Percentiles rank a stretch among this genome's conserved stretches.
Conservation (phyloP, 2,113 vertebrate species). For the Neodon shergylaensis region DNA sequence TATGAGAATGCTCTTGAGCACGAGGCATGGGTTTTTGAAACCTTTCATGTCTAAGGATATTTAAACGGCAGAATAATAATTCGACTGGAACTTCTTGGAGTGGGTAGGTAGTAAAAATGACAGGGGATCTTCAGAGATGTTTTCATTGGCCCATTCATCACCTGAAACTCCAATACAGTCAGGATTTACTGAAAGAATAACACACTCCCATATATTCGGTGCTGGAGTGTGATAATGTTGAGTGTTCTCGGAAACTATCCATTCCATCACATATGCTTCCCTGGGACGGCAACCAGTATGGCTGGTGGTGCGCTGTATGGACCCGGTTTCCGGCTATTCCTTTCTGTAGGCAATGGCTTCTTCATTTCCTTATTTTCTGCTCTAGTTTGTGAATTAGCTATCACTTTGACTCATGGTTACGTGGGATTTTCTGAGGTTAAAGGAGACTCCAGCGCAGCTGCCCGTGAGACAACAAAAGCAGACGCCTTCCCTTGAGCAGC, state of each 20-base stretch:
- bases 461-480: not conserved
- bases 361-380: not conserved
- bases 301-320: not conserved
- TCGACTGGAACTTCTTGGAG: slow-evolving; percentile 56
- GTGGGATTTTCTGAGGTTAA: not conserved
- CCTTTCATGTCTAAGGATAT: slow-evolving; percentile 59
- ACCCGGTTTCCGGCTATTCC: slow-evolving; percentile 2
- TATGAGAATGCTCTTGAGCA: slow-evolving; percentile 65
- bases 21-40: slow-evolving; percentile 42
- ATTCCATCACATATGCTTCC: slow-evolving; percentile 44
- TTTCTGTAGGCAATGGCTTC: slow-evolving; percentile 37
- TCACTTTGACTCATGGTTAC: not conserved
- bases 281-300: slow-evolving; percentile 56
- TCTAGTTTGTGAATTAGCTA: not conserved
- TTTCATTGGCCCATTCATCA: slow-evolving; percentile 67
- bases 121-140: slow-evolving; percentile 63
- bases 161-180: slow-evolving; percentile 34
- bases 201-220: slow-evolving; percentile 47
- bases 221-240: slow-evolving; percentile 50
- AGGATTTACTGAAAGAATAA: slow-evolving; percentile 70
- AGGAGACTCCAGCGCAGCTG: not conserved
- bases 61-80: slow-evolving; percentile 72
- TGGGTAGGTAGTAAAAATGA: slow-evolving; percentile 71
- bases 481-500: not conserved
- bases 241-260: slow-evolving; percentile 57